Evolutionary conservation across 2,797 vertebrate species (phyloP), one percentile per base, ranked within the genome.

Genomic region (Sandelia bainsii): DNA sequence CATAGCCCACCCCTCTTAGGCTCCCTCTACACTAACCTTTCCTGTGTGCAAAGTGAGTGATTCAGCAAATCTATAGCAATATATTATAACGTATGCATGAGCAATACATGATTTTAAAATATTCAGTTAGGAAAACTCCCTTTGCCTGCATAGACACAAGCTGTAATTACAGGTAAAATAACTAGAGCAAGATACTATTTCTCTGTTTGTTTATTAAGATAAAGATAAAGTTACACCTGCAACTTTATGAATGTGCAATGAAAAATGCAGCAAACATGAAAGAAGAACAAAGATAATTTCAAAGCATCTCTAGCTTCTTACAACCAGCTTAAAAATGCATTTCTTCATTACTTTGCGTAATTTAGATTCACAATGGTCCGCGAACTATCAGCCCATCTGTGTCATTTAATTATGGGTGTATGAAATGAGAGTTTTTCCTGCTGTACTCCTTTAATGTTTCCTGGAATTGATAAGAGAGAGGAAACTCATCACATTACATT

Each of bases 331-430:
- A 62, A 79, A 87, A 84, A 72, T 27, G 67, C 64, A 84, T 87
- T 85, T 80, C 81, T 79, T 89, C 86, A 89, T 92, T 85, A 86
- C 84, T 66, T 75, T 79, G 68, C n/a, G 72, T 87, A 90, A 92
- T 90, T 90, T 88, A 76, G 85, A 88, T 85, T 71, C 82, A 86
- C 84, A 83, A 90, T 80, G 78, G 82, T 84, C 73, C 82, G 80
- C 86, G 72, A 85, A 88, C 89, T 85, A 90, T 89, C 92, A 94
- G 92, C 89, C 48, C 77, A 91, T 89, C 91, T 91, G 93, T 94
- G 91, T 94, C 90, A 94, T 95, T 94, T 92, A 95, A 95, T 96
- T 96, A 94, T 94, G 95, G 93, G 87, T 93, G 93, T 93, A 94
- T 95, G 93, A 93, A 94, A 94, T 92, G 92, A 91, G 5, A 19